Base-by-base conservation (phyloP, 2,113 vertebrate species). In the Egretta garzetta region DNA sequence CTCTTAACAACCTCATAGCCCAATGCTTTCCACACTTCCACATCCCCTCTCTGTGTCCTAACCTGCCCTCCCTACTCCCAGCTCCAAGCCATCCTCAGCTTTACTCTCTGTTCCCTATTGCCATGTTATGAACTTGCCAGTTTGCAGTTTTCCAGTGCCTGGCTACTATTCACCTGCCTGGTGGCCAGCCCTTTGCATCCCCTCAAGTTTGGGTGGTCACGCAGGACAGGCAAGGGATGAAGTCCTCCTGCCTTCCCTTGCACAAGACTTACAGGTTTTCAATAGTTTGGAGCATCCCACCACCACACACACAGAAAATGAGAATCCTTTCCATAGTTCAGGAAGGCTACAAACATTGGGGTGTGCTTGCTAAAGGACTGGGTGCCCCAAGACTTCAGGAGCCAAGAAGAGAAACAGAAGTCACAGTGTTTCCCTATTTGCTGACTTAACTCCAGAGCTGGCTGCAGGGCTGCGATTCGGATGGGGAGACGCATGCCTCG, bases 401-500 rank as follows among this genome's bases (percentile, higher is more conserved):
- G 20, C 13, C 33, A 59, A 28, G 80, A 83, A 30, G 21, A 63
- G 5, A 41, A 47, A 18, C 6, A 35, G 41, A 37, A 73, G 5
- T 47, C 41, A 23, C 12, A 5, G 8, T 23, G 14, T 64, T 93
- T 74, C 35, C 12, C 3, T 1, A 0, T 35, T 26, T 60, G 12
- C 67, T 50, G 56, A 18, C 20, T 22, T 63, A 59, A 37, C 2
- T 3, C 3, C 33, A 23, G 53, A 35, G 64, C 59, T 88, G 64
- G 35, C 49, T 43, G 45, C 59, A 35, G 23, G 62, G 33, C 58
- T 88, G 80, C 0, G 4, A 2, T 35, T 8, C 0, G 3, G 14
- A 16, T 19, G 43, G 24, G 47, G 60, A 53, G 19, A n/a, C 1
- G 1, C 4, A 0, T 5, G 22, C 17, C 26, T 80, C 21, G 3